Base-by-base conservation (phyloP, 2,888 invertebrate species). In the Nymphalis polychloros region DNA sequence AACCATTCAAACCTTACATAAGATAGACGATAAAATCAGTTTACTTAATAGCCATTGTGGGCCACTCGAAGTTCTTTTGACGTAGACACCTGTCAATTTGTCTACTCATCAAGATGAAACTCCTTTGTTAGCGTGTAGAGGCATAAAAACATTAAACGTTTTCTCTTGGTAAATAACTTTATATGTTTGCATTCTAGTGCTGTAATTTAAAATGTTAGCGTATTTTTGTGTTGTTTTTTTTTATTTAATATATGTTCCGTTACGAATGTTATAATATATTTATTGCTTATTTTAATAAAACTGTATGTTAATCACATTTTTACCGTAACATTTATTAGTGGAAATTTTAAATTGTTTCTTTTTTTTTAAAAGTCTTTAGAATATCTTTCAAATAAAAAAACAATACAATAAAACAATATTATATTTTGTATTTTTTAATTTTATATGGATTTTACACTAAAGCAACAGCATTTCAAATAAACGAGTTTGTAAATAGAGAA, bases 41-140 rank as follows among this genome's bases (percentile, higher is more conserved):
- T 48, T 49, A 52, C 61, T 59, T 47, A 48, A 61, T 41, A 52
- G 47, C 59, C 46, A 41, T 60, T 46, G 63, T 59, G 48, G 47
- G 47, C 48, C 27, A 52, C 59, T 65, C 31, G 46, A 27, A 13
- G 46, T n/a, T 41, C 63, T 52, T 31, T 59, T 55, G 23, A 16
- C 49, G 48, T 27, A 49, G 64, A 20, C 46, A 60, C 60, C 65
- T 69, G 59, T 64, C 59, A 63, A 65, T 65, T 65, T 55, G 48
- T 59, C 59, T 46, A 46, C 35, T 23, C 50, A 68, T 68, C 49
- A 68, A 48, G 63, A 68, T 48, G 52, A 48, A 47, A 68, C 64
- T 64, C 59, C 57, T 65, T 68, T 65, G 60, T 63, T 62, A 27
- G 10, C 27, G 27, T 19, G 52, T 47, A 19, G 19, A 50, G 35